Evolutionary conservation across 1,140 invertebrate species (phyloP).

Genomic region (Spodoptera litura): DNA sequence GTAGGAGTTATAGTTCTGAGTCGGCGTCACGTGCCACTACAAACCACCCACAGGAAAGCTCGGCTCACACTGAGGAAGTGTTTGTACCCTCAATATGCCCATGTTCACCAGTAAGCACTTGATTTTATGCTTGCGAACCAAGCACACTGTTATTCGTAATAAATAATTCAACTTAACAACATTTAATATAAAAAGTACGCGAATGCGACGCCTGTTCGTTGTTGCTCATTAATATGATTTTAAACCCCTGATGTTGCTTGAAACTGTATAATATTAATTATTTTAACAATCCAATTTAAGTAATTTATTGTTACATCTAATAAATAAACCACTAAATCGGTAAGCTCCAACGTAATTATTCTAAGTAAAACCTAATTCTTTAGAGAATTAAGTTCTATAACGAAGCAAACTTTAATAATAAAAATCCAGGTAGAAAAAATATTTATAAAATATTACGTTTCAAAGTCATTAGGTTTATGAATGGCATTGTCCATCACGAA

Average conservation of each 20-base stretch:
- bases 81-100: conserved; percentile 7
- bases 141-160: background rate
- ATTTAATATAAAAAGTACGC: background rate
- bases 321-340: too few species aligned
- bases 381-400: background rate
- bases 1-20: conserved; percentile 2
- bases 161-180: background rate
- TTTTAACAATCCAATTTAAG: too few species aligned
- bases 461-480: conserved; percentile 1
- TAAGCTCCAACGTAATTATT: too few species aligned
- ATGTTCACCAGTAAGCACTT: background rate
- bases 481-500: background rate
- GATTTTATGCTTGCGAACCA: background rate
- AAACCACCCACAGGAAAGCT: conserved; percentile 1
- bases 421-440: background rate
- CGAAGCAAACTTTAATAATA: background rate
- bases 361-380: too few species aligned
- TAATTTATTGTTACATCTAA: too few species aligned
- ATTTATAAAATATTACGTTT: background rate
- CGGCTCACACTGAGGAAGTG: background rate
- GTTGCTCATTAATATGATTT: too few species aligned
- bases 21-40: conserved; percentile 10
- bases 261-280: too few species aligned
- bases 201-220: too few species aligned
- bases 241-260: too few species aligned